Conservation (phyloP, 2,113 vertebrate species). For the Zosterops japonicus region DNA sequence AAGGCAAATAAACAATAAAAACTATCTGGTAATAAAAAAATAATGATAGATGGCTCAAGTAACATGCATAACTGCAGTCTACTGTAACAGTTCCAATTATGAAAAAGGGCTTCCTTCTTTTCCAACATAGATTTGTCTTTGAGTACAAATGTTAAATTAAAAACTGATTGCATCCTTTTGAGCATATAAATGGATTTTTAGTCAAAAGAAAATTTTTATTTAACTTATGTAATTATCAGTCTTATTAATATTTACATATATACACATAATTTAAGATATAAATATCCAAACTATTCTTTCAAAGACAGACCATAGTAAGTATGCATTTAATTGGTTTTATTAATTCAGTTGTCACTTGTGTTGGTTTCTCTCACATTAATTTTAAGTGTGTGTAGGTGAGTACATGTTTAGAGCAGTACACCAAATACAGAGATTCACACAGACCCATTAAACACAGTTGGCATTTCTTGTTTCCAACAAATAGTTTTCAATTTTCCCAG, state of each 20-base stretch:
- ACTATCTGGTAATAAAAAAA: not conserved
- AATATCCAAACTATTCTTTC: not conserved
- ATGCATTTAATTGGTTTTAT: not conserved
- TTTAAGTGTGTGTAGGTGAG: not conserved
- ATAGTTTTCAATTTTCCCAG: constrained; percentile 29
- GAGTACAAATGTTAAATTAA: not conserved
- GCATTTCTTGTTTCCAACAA: not conserved
- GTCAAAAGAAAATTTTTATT: not conserved
- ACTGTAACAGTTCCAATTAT: not conserved
- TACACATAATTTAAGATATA: not conserved
- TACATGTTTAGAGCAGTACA: not conserved
- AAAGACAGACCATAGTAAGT: not conserved
- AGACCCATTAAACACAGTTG: not conserved
- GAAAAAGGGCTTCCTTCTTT: not conserved
- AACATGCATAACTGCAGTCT: not conserved
- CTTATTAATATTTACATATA: not conserved
- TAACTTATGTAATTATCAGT: not conserved
- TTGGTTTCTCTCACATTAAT: not conserved
- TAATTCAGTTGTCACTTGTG: not conserved
- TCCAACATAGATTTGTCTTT: not conserved
- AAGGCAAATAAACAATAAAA: not conserved
- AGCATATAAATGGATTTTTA: not conserved
- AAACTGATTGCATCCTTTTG: not conserved
- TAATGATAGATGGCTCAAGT: not conserved
- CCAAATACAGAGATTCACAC: not conserved